phyloP scores from a whole-genome alignment of 1,140 invertebrate genomes.

The Penaeus chinensis region DNA sequence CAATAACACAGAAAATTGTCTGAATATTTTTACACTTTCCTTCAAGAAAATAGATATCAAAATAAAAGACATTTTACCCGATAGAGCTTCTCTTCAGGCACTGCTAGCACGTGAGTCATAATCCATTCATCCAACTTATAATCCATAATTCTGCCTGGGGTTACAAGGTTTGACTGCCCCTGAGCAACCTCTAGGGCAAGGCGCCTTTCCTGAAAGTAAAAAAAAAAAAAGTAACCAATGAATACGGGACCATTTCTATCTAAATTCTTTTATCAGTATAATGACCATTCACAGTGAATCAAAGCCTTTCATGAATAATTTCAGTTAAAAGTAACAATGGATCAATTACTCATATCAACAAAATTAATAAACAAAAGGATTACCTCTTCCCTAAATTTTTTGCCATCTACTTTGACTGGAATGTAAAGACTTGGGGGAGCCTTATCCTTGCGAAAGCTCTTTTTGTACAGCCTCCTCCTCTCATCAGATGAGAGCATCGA shows the following conservation, averaged over 20 bases:
- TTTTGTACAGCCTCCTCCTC: constrained; percentile 34
- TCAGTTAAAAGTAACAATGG: too few species aligned
- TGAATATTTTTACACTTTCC: too few species aligned
- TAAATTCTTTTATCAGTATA: neutral
- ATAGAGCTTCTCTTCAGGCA: constrained; percentile 35
- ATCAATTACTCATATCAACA: too few species aligned
- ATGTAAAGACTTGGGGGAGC: constrained; percentile 43
- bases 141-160: constrained; percentile 27
- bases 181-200: constrained; percentile 48
- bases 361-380: neutral
- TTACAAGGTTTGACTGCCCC: constrained; percentile 43
- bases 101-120: constrained; percentile 17
- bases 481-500: neutral
- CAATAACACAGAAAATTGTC: too few species aligned
- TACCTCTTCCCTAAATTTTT: constrained; percentile 48
- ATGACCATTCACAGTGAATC: neutral
- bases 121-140: constrained; percentile 5
- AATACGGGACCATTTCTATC: neutral
- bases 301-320: neutral
- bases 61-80: constrained; percentile 28
- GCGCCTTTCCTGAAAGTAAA: constrained; percentile 15
- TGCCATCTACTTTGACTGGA: constrained; percentile 38
- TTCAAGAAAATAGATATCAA: neutral
- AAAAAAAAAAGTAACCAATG: neutral
- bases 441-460: constrained; percentile 22